Percentiles rank a stretch among this genome's conserved stretches.
These are phyloP conservation scores for Ataeniobius toweri DNA, from an alignment of 2,797 vertebrate species.

Conservation along the genomic window DNA sequence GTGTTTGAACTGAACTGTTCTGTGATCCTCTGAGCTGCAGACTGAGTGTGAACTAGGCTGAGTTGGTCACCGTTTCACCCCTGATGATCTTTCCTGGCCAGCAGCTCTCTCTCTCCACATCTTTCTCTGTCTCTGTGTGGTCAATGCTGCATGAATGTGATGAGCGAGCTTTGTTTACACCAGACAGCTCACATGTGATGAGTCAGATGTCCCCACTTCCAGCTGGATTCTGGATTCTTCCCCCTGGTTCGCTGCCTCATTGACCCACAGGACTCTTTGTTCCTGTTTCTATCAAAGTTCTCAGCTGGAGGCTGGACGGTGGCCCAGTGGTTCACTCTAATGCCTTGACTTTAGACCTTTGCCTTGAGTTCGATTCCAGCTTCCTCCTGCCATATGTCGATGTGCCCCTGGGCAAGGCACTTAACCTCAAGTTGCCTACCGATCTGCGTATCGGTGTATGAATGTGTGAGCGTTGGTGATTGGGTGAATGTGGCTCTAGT, in stretches of 20 bases:
- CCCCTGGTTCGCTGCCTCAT: no score
- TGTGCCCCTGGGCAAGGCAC: no score
- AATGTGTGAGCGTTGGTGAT: no score
- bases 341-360: no score
- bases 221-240: background rate
- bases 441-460: no score
- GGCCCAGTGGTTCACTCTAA: background rate
- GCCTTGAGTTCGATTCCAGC: no score
- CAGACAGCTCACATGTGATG: conserved; percentile 27
- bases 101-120: conserved; percentile 4
- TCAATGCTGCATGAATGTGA: conserved; percentile 50
- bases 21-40: background rate
- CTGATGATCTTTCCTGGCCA: conserved; percentile 18
- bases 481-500: no score
- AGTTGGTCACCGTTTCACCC: conserved; percentile 19
- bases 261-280: no score
- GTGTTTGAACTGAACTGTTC: no score
- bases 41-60: conserved; percentile 2
- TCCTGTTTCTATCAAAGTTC: no score
- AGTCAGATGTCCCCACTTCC: conserved; percentile 32
- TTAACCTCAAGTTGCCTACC: no score
- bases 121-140: conserved; percentile 16
- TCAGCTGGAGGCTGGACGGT: background rate
- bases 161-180: conserved; percentile 49
- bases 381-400: no score